phyloP scores from a whole-genome alignment of 2,888 invertebrate genomes.

The Elmis aenea region DNA sequence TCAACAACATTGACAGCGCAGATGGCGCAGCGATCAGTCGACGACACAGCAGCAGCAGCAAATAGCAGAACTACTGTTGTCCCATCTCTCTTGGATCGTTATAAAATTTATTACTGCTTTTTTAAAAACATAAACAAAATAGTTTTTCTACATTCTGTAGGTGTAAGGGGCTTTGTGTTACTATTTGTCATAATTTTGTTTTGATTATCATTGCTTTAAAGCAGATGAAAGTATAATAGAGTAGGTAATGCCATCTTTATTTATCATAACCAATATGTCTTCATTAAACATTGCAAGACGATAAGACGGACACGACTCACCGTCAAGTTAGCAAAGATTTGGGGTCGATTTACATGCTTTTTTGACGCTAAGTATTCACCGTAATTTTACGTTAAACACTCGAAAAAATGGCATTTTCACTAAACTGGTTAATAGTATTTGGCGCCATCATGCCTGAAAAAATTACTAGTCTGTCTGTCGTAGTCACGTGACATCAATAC shows the following conservation, averaged over 20 bases:
- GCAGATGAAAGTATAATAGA: too few species aligned
- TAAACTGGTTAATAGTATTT: conserved; percentile 49
- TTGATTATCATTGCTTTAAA: too few species aligned
- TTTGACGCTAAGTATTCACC: conserved; percentile 13
- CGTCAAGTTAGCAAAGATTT: conserved; percentile 10
- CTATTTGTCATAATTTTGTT: too few species aligned
- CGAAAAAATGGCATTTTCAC: conserved; percentile 41
- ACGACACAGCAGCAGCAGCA: conserved; percentile 43
- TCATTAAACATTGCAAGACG: conserved; percentile 49
- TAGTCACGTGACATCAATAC: conserved; percentile 51
- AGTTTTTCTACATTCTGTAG: too few species aligned
- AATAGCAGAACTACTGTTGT: conserved; percentile 10
- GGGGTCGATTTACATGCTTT: background rate
- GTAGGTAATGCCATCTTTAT: conserved; percentile 43
- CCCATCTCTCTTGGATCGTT: conserved; percentile 12
- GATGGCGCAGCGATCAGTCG: conserved; percentile 67
- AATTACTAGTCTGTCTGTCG: conserved; percentile 46
- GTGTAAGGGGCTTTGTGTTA: too few species aligned
- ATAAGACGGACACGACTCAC: conserved; percentile 40
- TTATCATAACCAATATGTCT: conserved; percentile 53
- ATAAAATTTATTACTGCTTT: conserved; percentile 5
- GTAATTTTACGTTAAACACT: conserved; percentile 21
- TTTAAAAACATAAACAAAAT: conserved; percentile 13
- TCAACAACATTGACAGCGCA: conserved; percentile 76
- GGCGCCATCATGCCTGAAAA: conserved; percentile 56